Base-by-base conservation (phyloP, 1,140 invertebrate genomes). In the Brachionus plicatilis region DNA sequence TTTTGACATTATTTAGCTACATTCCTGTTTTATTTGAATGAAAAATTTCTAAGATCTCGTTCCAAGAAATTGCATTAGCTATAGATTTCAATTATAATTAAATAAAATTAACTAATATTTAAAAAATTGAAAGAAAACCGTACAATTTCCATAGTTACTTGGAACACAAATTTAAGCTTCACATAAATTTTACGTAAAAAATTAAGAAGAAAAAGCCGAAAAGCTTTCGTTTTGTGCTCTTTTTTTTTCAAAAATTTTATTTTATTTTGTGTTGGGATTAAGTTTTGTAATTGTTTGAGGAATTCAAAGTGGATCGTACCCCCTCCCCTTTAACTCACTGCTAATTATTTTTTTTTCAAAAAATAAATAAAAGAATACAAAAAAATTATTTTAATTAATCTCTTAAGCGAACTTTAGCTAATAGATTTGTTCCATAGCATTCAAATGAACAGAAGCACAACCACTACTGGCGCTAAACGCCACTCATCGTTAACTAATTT, bases 101-200 rank as follows among this genome's bases (percentile, higher is more conserved):
- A 72, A 72, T 41, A 72, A 72, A 72, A 72, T 72, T 72, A 72
- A 72, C 68, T 72, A 72, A 72, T 72, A 43, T 72, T 72, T 72
- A 72, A 72, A 72, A 43, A 72, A 41, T 72, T 43, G 29, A 41
- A 41, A 41, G 17, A 72, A 72, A 72, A 72, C 33, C 68, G 33
- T 72, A 72, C 20, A 72, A 72, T 72, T 72, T 20, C 68, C 68
- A 72, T 72, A 72, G 68, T 72, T 72, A 72, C 68, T 45, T 72
- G 33, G 37, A 72, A 41, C 53, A 60, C 53, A 60, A 60, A 43
- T 72, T 72, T 72, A 41, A 72, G 68, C 68, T 72, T 72, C 68
- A 72, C 68, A 72, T 43, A 72, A 41, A 72, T 43, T 43, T 72
- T 72, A 72, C 68, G 68, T 72, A 72, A 72, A 72, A 72, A 43